Percentiles rank a stretch among this genome's conserved stretches.
phyloP scores from a whole-genome alignment of 2,888 invertebrate genomes.

The Nomada flava region DNA sequence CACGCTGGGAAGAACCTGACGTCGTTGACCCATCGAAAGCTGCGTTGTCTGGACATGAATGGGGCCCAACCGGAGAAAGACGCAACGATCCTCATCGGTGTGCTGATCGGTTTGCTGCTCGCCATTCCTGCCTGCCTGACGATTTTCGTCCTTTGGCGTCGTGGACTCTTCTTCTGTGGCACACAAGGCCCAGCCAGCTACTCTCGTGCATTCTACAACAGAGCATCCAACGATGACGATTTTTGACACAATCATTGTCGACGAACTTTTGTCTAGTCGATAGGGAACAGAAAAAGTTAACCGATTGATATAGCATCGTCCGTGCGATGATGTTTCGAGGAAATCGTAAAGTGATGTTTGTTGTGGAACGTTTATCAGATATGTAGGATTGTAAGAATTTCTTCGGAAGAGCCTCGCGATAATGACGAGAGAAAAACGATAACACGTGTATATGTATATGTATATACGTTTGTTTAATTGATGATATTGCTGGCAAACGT shows the following conservation, averaged over 20 bases:
- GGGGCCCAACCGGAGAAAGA: conserved; percentile 89
- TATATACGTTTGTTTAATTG: not conserved
- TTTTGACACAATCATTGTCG: conserved; percentile 21
- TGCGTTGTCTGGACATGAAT: conserved; percentile 89
- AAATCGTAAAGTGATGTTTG: not conserved
- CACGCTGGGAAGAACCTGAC: conserved; percentile 87
- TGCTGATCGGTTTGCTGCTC: conserved; percentile 88
- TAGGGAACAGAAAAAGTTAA: not conserved
- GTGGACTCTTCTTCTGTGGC: conserved; percentile 88
- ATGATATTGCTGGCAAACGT: not conserved
- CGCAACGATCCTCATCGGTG: conserved; percentile 88
- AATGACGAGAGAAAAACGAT: not conserved
- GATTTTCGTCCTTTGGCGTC: conserved; percentile 87
- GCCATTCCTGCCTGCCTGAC: conserved; percentile 89
- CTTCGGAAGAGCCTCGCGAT: not conserved
- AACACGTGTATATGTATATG: not conserved
- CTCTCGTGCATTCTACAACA: conserved; percentile 90
- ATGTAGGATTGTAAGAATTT: not conserved
- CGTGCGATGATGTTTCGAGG: too few relatives aligned
- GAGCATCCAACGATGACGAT: conserved; percentile 87
- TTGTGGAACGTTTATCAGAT: not conserved
- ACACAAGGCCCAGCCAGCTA: conserved; percentile 87
- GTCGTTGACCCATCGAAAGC: conserved; percentile 86
- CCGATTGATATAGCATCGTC: not conserved
- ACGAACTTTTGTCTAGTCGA: conserved; percentile 24